Base-by-base conservation (phyloP, 2,797 vertebrate species). In the Mus spretus region DNA sequence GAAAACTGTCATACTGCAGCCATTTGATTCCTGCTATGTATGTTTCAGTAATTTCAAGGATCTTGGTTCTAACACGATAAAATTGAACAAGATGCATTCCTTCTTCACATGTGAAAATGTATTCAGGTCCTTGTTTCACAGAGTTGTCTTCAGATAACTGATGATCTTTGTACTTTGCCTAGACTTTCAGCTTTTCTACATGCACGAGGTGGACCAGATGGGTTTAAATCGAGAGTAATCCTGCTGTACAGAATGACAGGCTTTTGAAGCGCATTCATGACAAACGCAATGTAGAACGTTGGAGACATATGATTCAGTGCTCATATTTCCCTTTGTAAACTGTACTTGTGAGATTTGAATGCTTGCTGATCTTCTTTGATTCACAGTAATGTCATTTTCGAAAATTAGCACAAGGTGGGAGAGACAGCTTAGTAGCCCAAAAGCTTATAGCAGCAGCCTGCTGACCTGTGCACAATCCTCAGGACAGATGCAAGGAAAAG, bases 101-200 rank as follows among this genome's bases (percentile, higher is more conserved):
- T 34, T 83, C 75, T 15, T 59, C n/a, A 89, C 26, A 44, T 89
- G 14, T 89, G 53, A 93, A 80, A 84, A 80, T 86, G n/a, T 31
- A 74, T 10, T 15, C 17, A 50, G 1, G 19, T 4, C 9, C 37
- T 80, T 90, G 55, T 67, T 92, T 24, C 22, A 72, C 1, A 47
- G 1, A 7, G 34, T 61, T 86, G 28, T 83, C 77, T 91, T 70
- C 31, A 72, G 50, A 84, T 22, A 55, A 24, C 20, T 57, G 20
- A 37, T 6, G 8, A 57, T 10, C 3, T 88, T 75, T 59, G 83
- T 53, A 53, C 40, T 1, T 19, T 40, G 31, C 70, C 28, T 24
- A 75, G 9, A 74, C 19, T 31, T 93, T 80, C 9, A 89, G 1
- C 4, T n/a, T 8, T 80, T 90, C 28, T 7, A 19, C 7, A 14